Conservation (phyloP, 2,888 invertebrate genomes). For the Drosophila crucigera region DNA sequence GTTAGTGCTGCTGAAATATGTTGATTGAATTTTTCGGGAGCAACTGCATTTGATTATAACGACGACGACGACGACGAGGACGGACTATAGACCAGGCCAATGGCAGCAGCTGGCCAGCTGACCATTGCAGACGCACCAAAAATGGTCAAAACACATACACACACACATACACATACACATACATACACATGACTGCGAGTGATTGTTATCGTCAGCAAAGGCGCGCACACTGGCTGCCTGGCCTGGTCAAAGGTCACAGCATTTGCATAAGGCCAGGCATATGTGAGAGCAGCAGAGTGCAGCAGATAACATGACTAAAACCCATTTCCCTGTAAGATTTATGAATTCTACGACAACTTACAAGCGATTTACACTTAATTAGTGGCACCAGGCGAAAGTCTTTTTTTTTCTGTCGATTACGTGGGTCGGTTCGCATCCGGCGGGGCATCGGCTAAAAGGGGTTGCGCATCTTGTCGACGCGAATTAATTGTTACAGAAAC, state of each 20-base stretch:
- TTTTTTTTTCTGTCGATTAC: constrained; percentile 24
- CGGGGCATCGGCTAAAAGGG: neutral
- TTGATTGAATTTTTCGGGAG: constrained; percentile 83
- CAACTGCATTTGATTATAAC: constrained; percentile 80
- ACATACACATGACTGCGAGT: constrained; percentile 16
- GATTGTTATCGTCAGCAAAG: constrained; percentile 60
- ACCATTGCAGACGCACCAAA: constrained; percentile 69
- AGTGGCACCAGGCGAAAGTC: constrained; percentile 71
- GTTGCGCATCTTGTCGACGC: constrained; percentile 46
- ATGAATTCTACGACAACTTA: constrained; percentile 71
- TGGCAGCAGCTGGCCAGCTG: constrained; percentile 35
- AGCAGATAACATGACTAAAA: constrained; percentile 1
- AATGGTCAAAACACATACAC: constrained; percentile 51
- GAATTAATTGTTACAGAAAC: constrained; percentile 74
- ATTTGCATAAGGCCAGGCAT: constrained; percentile 32
- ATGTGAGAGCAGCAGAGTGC: constrained; percentile 1
- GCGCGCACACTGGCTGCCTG: constrained; percentile 24
- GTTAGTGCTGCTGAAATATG: constrained; percentile 83
- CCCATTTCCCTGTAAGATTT: constrained; percentile 62
- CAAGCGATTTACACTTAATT: constrained; percentile 81
- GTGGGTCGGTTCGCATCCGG: constrained; percentile 61
- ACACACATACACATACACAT: neutral
- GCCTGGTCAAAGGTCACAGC: constrained; percentile 67
- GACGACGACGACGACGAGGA: constrained; percentile 25
- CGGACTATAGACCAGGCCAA: constrained; percentile 9